phyloP scores from a whole-genome alignment of 2,888 invertebrate genomes.

The Eudemis profundana region DNA sequence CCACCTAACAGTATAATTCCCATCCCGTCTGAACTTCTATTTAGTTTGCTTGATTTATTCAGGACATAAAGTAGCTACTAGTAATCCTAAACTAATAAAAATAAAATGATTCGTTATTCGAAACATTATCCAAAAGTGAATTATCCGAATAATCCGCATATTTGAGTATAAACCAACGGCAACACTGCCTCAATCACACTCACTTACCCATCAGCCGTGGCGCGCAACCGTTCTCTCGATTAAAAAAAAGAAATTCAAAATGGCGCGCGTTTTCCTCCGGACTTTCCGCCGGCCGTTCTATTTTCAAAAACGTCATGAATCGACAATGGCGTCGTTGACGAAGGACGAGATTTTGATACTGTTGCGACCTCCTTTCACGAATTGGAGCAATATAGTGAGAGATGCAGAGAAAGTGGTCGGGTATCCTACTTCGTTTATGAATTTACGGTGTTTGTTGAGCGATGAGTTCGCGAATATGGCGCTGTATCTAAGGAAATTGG shows the following conservation, averaged over 20 bases:
- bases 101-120: too few species aligned
- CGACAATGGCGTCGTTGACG: constrained; percentile 77
- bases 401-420: constrained; percentile 84
- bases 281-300: constrained; percentile 69
- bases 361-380: constrained; percentile 75
- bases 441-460: constrained; percentile 84
- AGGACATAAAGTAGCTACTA: too few species aligned
- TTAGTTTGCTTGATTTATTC: too few species aligned
- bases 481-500: constrained; percentile 80
- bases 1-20: too few species aligned
- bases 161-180: constrained; percentile 35
- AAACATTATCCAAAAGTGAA: too few species aligned
- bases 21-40: too few species aligned
- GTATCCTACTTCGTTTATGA: constrained; percentile 86
- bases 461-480: constrained; percentile 87
- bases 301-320: constrained; percentile 76
- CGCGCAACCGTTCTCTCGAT: constrained; percentile 45
- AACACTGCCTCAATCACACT: constrained; percentile 45
- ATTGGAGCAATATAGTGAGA: constrained; percentile 78
- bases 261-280: constrained; percentile 73
- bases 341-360: constrained; percentile 79
- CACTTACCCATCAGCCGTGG: constrained; percentile 51
- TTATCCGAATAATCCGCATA: too few species aligned
- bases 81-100: too few species aligned
- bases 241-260: constrained; percentile 52